Evolutionary conservation across 2,113 vertebrate genomes (phyloP).

Genomic region (Montifringilla adamsi): DNA sequence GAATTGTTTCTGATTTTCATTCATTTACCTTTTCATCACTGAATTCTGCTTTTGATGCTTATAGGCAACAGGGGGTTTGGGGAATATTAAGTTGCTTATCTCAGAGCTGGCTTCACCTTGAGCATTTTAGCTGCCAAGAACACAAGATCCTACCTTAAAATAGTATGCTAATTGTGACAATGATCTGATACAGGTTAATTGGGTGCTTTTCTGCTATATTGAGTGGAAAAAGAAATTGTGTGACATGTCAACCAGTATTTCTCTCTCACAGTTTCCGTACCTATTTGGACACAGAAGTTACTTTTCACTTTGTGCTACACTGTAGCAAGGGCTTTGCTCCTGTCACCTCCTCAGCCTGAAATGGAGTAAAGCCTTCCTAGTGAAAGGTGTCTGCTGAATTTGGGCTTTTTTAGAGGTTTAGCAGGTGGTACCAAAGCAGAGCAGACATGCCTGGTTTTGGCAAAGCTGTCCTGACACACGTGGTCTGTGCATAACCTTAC

Average conservation of each 20-base stretch:
- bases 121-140: neutral
- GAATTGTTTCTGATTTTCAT: neutral
- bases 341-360: neutral
- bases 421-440: neutral
- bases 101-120: neutral
- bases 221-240: neutral
- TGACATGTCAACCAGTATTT: neutral
- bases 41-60: neutral
- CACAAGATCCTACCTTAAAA: neutral
- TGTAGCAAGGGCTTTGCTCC: neutral
- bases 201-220: neutral
- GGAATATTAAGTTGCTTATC: neutral
- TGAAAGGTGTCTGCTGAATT: neutral
- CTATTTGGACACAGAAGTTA: neutral
- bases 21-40: neutral
- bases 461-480: neutral
- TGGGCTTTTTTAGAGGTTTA: neutral
- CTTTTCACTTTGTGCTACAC: neutral
- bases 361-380: neutral
- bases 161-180: neutral
- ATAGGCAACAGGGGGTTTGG: neutral
- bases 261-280: neutral
- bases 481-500: accelerated
- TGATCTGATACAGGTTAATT: neutral
- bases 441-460: neutral